These are phyloP conservation scores for Harpalus rufipes DNA, from an alignment of 2,888 invertebrate species.

Conservation along the genomic window DNA sequence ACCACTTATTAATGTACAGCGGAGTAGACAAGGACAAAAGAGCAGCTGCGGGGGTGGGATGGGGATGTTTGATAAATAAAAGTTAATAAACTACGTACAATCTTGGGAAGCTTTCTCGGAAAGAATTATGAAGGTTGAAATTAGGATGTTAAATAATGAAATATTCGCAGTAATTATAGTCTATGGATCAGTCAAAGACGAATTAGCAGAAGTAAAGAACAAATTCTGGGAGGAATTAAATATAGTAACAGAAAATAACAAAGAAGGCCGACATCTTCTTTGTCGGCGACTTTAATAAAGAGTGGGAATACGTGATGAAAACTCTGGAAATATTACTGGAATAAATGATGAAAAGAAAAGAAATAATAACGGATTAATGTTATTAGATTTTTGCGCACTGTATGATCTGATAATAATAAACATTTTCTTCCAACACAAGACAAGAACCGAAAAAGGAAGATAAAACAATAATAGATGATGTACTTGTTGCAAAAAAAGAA, in stretches of 20 bases:
- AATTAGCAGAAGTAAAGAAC: background rate
- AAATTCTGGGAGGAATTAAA: background rate
- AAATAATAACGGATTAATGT: background rate
- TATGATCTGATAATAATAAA: no score
- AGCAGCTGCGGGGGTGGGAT: background rate
- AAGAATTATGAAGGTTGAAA: background rate
- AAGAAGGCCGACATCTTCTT: no score
- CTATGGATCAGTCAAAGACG: background rate
- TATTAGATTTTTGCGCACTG: no score
- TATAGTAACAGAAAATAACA: no score
- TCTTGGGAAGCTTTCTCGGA: background rate
- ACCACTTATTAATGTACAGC: background rate
- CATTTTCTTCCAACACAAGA: no score
- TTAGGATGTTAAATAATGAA: background rate
- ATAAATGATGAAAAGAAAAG: background rate
- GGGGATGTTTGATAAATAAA: background rate
- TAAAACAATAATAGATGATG: no score
- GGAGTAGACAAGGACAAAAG: background rate
- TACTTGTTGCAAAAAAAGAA: no score
- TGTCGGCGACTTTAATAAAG: background rate
- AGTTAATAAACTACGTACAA: background rate
- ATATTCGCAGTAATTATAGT: background rate
- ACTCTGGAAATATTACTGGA: background rate
- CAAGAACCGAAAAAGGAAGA: no score
- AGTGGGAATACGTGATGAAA: background rate